Conservation (phyloP, 2,888 invertebrate species). For the Drosophila recens region DNA sequence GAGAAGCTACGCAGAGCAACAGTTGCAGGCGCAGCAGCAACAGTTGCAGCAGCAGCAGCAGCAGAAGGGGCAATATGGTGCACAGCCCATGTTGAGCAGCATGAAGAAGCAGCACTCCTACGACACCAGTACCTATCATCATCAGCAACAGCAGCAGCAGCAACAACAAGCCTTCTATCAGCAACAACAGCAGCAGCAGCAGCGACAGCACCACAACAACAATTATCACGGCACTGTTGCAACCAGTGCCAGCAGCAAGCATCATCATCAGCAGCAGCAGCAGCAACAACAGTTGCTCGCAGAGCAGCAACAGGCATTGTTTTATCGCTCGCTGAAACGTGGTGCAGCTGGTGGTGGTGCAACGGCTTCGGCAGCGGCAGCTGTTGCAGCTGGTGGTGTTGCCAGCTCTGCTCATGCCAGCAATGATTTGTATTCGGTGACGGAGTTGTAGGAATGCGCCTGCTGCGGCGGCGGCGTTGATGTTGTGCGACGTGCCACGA, state of each 20-base stretch:
- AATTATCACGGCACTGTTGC: slow-evolving; percentile 56
- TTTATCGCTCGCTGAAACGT: slow-evolving; percentile 86
- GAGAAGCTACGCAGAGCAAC: slow-evolving; percentile 83
- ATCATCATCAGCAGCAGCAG: slow-evolving; percentile 67
- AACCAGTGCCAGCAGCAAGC: slow-evolving; percentile 49
- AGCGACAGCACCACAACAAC: slow-evolving; percentile 74
- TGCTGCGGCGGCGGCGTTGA: slow-evolving; percentile 86
- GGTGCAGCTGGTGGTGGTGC: slow-evolving; percentile 40
- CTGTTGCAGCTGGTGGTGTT: slow-evolving; percentile 32
- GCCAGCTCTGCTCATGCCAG: slow-evolving; percentile 83
- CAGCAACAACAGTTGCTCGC: slow-evolving; percentile 63
- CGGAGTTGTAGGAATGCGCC: slow-evolving; percentile 88
- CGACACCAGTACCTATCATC: slow-evolving; percentile 78
- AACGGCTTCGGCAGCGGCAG: slow-evolving; percentile 32
- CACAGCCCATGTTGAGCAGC: slow-evolving; percentile 55
- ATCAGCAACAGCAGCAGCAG: slow-evolving; percentile 62
- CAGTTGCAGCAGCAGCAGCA: slow-evolving; percentile 29
- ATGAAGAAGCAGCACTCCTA: slow-evolving; percentile 83
- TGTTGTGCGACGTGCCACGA: slow-evolving; percentile 83
- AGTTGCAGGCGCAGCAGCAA: slow-evolving; percentile 53
- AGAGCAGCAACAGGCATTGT: slow-evolving; percentile 78
- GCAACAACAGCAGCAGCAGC: slow-evolving; percentile 8
- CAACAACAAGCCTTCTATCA: slow-evolving; percentile 62
- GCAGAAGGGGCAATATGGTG: slow-evolving; percentile 51
- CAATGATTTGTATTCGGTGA: slow-evolving; percentile 90